Evolutionary conservation across 2,888 invertebrate genomes (phyloP), one percentile per base, ranked within the genome.

Genomic region (Euproctis similis): DNA sequence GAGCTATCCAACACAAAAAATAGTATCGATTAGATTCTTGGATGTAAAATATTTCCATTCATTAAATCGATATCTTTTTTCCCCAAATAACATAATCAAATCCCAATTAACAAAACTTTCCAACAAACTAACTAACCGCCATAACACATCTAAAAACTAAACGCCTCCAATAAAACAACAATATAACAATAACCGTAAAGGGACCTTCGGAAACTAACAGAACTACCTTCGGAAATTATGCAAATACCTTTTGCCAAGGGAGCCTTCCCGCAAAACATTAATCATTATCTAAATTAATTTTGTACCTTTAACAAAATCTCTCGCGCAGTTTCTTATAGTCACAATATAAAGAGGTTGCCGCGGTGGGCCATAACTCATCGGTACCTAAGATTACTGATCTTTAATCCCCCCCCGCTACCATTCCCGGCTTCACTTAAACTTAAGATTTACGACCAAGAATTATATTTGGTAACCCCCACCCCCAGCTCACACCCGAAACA

Each of bases 351-450:
- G 81, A 74, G 81, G 80, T 73, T 73, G n/a, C n/a, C 71, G 69
- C 60, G 65, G 66, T 55, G 59, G 86, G 82, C 86, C 87, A 89
- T 89, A 89, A 89, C 85, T 89, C 89, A 89, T 89, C 88, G 80
- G 84, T 81, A 63, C 86, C 87, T 87, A 87, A 89, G 89, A 89
- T 89, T 88, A 89, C 88, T 89, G 88, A 89, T 89, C 89, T 89
- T 88, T 89, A 89, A 89, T 89, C 89, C 89, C 87, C 87, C 86
- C n/a, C n/a, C n/a, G n/a, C n/a, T n/a, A n/a, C n/a, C n/a, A n/a
- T n/a, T 80, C 84, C 59, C 69, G 71, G 81, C 74, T 84, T 86
- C 87, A 86, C 88, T 88, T 88, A 88, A 89, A 88, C 87, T 89
- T 89, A 87, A 89, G 89, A 89, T 89, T 89, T 89, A 89, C 87